Evolutionary conservation across 2,113 vertebrate species (phyloP).

Genomic region (Xyliphius kryptos): DNA sequence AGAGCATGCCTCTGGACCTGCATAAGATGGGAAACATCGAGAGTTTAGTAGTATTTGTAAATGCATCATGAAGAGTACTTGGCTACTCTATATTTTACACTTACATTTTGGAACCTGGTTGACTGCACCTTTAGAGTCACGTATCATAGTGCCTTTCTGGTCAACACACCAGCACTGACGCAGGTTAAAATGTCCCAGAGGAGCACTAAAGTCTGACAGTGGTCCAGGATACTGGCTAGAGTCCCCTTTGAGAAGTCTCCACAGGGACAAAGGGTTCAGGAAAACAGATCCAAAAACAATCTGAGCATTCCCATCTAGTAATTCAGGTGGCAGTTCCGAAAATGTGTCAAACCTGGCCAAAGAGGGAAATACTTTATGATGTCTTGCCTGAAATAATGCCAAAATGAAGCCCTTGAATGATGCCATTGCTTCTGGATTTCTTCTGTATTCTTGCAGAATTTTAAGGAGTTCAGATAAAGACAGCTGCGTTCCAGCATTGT

Average conservation of each 20-base stretch:
- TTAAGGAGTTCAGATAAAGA: constrained; percentile 38
- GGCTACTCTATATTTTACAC: constrained; percentile 40
- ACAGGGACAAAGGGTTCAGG: constrained; percentile 67
- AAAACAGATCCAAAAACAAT: constrained; percentile 50
- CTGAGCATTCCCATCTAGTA: constrained; percentile 55
- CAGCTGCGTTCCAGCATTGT: constrained; percentile 41
- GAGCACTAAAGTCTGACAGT: constrained; percentile 65
- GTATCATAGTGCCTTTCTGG: constrained; percentile 55
- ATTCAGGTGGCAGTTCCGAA: constrained; percentile 54
- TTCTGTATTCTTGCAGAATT: constrained; percentile 55
- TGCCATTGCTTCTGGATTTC: constrained; percentile 43
- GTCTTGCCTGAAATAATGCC: constrained; percentile 61
- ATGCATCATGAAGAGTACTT: not conserved
- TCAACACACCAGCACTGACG: constrained; percentile 78
- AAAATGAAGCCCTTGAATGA: constrained; percentile 66
- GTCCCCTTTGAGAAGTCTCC: constrained; percentile 67
- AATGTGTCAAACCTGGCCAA: constrained; percentile 59
- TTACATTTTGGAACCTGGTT: constrained; percentile 67
- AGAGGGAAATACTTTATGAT: constrained; percentile 67
- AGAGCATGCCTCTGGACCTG: constrained; percentile 73
- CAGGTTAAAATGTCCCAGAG: constrained; percentile 59
- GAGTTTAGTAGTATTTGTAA: not conserved
- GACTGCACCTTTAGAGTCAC: constrained; percentile 47
- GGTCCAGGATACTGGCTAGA: constrained; percentile 65
- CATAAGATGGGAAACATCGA: not conserved